Base-by-base conservation (phyloP, 2,113 vertebrate genomes). In the Atlantisia rogersi region DNA sequence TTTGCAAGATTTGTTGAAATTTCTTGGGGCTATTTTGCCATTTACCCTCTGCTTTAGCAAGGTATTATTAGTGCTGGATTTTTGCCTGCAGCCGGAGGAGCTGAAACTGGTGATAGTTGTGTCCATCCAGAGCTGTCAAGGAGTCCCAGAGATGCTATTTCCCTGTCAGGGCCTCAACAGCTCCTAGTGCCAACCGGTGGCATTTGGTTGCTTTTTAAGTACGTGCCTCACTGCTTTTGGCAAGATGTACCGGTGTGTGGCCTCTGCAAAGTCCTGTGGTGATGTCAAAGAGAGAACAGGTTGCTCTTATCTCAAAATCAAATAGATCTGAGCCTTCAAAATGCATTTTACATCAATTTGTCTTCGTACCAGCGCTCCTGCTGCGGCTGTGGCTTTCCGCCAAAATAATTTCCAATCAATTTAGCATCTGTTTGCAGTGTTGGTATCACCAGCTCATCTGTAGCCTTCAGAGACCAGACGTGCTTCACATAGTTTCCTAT, bases 401-500 rank as follows among this genome's bases (percentile, higher is more conserved):
- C 96, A 97, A 93, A 95, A 88, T 91, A 89, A 95, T 96, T 94
- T 92, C 83, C 92, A 97, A 90, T 96, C 97, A 88, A 93, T 97
- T 97, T 95, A 97, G 96, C 94, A 96, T 98, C 96, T 98, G 97
- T 97, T 97, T 97, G 71, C 89, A 95, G 77, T 17, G 91, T 65
- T 94, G 88, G 69, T 96, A 67, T 94, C 0, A 2, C 88, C 88
- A 92, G 95, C 77, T 94, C 93, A 92, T 96, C 95, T 95, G 92
- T 95, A 90, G 85, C 35, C 94, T 92, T 94, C 86, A 39, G 95
- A 92, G 94, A 95, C 56, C 94, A 94, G 95, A 69, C 86, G 9
- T 98, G 97, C 96, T 95, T 95, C 74, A 46, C 97, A 97, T 98
- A 98, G 96, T 97, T 98, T 96, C 97, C 97, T 95, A 96, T 98